These are phyloP conservation scores for Orbicella faveolata DNA, from an alignment of 64 coral and sea anemone genomes.

Conservation along the genomic window DNA sequence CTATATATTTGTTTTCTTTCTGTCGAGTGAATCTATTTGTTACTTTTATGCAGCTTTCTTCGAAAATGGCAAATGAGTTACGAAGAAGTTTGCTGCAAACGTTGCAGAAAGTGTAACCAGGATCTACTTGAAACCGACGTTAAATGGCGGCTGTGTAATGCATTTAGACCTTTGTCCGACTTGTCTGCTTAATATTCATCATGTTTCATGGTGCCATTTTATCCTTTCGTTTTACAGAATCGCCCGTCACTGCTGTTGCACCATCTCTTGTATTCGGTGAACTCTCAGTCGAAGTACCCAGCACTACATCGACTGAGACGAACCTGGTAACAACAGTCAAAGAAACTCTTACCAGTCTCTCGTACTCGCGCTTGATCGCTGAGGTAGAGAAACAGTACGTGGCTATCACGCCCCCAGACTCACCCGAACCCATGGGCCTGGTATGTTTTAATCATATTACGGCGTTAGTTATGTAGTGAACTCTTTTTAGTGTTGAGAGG, in stretches of 20 bases:
- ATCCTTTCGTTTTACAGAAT: conserved; percentile 8
- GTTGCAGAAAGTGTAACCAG: too few species aligned
- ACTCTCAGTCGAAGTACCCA: conserved; percentile 1
- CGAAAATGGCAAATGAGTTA: too few species aligned
- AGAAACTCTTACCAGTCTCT: conserved; percentile 72
- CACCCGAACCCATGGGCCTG: conserved; percentile 69
- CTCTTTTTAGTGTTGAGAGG: too few species aligned
- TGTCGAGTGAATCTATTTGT: neutral
- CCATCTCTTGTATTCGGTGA: conserved; percentile 24
- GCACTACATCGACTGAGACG: neutral
- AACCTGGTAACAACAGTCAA: conserved; percentile 76
- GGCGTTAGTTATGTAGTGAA: too few species aligned
- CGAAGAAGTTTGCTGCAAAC: too few species aligned
- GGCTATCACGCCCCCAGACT: conserved; percentile 85
- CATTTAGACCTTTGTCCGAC: too few species aligned
- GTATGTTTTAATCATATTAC: conserved; percentile 35
- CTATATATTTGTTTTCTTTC: neutral
- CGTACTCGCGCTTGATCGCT: conserved; percentile 71
- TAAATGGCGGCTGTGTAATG: too few species aligned
- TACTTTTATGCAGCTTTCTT: too few species aligned
- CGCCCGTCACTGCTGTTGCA: neutral
- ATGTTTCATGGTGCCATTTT: neutral
- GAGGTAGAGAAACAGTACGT: conserved; percentile 95
- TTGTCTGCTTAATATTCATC: neutral
- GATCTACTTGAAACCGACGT: too few species aligned